Evolutionary conservation across 92 coral and sea anemone species (phyloP), one percentile per base, ranked within the genome.

Genomic region (Phenganax marumi): DNA sequence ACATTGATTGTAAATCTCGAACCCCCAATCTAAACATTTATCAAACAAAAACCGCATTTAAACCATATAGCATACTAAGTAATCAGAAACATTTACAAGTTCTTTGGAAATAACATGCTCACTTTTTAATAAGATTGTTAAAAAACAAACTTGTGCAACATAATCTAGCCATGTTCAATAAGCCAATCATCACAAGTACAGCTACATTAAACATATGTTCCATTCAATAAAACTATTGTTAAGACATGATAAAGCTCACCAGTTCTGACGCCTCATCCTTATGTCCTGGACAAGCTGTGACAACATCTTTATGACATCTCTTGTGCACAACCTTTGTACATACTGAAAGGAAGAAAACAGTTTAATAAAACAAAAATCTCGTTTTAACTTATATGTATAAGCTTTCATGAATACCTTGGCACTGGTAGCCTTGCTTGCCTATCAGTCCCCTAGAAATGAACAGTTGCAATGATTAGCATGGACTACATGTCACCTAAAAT

Each of bases 281-380:
- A 60, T 87, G 90, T 14, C 97, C 97, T n/a, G 97, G 97, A 76
- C 98, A 95, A 7, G 86, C 89, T 21, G 96, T 86, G 6, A 95
- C 91, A 0, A 95, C 97, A 54, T 89, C 84, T n/a, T 85, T 80
- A 77, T 92, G 97, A 60, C 98, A 95, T 79, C 98, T 81, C 82
- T 95, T 95, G 93, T 95, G 98, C 70, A 95, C 97, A 10, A 95
- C 98, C 79, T 94, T 89, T 25, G 98, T 95, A 75, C 98, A 95
- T 3, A 95, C 98, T 94, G 49, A 6, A 23, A 33, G 5, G 3
- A 12, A 52, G 17, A 58, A 70, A 24, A 10, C 22, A 78, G 46
- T 8, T 14, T 49, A 12, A 23, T 10, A 18, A 63, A 9, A 47
- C 54, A 49, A 70, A 46, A 10, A 11, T 26, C 8, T 70, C 68